Conservation (phyloP, 1,140 invertebrate genomes). For the Planococcus citri region DNA sequence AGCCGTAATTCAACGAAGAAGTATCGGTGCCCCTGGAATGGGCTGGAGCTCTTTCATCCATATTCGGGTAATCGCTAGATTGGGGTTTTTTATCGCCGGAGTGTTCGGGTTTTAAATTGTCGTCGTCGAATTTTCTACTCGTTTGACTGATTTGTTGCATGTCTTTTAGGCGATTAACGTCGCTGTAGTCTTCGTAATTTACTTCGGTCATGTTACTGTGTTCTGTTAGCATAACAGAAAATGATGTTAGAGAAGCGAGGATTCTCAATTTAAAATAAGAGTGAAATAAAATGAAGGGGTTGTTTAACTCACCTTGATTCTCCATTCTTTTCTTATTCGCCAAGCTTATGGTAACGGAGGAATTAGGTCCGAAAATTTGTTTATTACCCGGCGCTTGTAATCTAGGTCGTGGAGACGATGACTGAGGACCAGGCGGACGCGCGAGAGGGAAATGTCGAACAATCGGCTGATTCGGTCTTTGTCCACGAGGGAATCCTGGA, state of each 20-base stretch:
- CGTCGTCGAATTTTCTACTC: not conserved
- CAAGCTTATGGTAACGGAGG: not conserved
- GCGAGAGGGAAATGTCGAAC: not conserved
- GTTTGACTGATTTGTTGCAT: not conserved
- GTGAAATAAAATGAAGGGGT: too few species aligned
- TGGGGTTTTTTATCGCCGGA: not conserved
- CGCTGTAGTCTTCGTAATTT: slow-evolving; percentile 1
- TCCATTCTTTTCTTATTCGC: slow-evolving; percentile 4
- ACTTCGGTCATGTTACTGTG: not conserved
- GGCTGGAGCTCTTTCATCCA: not conserved
- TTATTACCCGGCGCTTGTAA: not conserved
- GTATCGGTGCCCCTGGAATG: not conserved
- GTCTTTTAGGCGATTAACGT: not conserved
- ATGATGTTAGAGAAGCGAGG: too few species aligned
- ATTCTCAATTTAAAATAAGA: too few species aligned
- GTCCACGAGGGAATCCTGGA: not conserved
- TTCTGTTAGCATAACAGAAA: not conserved
- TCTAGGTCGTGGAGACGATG: not conserved
- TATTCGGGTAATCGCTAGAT: not conserved
- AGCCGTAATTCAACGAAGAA: not conserved
- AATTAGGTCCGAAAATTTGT: slow-evolving; percentile 11
- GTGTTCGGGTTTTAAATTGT: not conserved
- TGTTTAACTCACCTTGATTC: not conserved
- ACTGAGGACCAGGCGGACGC: not conserved
- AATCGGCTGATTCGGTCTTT: not conserved